These are phyloP conservation scores for Polydrusus pterygomalis DNA, from an alignment of 2,888 invertebrate species.

Conservation along the genomic window DNA sequence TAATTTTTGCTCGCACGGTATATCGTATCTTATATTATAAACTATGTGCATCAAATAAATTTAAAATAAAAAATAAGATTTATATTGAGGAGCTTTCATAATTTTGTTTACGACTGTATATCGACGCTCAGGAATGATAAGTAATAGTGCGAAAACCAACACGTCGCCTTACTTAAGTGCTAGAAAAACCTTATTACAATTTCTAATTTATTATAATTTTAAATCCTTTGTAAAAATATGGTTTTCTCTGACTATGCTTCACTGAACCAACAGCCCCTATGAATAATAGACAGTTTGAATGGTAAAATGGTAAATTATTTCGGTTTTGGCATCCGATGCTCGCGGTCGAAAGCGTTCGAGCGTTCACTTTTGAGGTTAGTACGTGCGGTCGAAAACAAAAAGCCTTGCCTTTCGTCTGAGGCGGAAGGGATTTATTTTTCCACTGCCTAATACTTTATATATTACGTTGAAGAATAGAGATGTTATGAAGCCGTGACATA, in stretches of 20 bases:
- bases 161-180: no score
- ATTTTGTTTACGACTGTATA: no score
- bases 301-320: conserved; percentile 40
- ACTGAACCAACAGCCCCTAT: conserved; percentile 34
- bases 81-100: no score
- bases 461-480: neutral
- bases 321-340: conserved; percentile 34
- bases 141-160: no score
- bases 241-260: neutral
- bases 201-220: conserved; percentile 1
- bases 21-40: no score
- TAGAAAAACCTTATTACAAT: neutral
- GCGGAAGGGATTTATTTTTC: conserved; percentile 28
- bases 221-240: conserved; percentile 13
- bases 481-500: neutral
- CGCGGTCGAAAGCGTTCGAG: conserved; percentile 32
- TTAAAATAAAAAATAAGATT: no score
- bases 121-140: no score
- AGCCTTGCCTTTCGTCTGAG: conserved; percentile 27
- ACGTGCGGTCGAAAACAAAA: conserved; percentile 44
- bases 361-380: conserved; percentile 37
- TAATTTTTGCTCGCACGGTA: no score
- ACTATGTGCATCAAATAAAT: no score
- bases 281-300: conserved; percentile 40
- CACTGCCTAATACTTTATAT: conserved; percentile 9